A percentile compares a stretch with the other conserved stretches of the same genome.
These are phyloP conservation scores for Nestor notabilis DNA, from an alignment of 2,113 vertebrate genomes.

Conservation along the genomic window DNA sequence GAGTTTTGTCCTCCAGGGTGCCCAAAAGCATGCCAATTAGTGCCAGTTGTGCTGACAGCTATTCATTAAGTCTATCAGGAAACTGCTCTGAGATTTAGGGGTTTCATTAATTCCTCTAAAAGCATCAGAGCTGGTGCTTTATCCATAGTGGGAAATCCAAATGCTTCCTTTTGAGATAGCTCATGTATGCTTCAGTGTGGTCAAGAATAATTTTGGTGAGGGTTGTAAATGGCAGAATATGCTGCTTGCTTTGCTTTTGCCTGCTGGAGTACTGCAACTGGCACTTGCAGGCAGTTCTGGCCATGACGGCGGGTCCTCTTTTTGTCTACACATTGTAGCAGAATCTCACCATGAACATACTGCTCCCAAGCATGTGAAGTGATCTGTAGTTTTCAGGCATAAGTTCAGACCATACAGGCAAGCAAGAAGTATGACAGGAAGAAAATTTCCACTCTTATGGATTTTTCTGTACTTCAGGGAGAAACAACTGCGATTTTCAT, in stretches of 20 bases:
- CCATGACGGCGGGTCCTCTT: accelerated
- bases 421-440: neutral
- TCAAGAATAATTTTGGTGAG: neutral
- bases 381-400: neutral
- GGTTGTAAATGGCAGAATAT: neutral
- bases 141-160: neutral
- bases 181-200: neutral
- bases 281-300: neutral
- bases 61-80: conserved; percentile 43
- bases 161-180: neutral
- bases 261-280: neutral
- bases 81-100: conserved; percentile 20
- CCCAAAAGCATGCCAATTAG: conserved; percentile 26
- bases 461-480: neutral
- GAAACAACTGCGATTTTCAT: neutral
- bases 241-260: neutral
- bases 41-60: conserved; percentile 40
- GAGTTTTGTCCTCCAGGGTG: neutral
- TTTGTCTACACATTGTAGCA: neutral
- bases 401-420: neutral
- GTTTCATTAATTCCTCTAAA: conserved; percentile 24
- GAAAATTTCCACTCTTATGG: neutral
- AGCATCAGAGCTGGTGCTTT: neutral
- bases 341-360: neutral
- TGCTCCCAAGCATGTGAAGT: accelerated